phyloP scores from a whole-genome alignment of 2,888 invertebrate genomes.

The Ormyrus thymus region DNA sequence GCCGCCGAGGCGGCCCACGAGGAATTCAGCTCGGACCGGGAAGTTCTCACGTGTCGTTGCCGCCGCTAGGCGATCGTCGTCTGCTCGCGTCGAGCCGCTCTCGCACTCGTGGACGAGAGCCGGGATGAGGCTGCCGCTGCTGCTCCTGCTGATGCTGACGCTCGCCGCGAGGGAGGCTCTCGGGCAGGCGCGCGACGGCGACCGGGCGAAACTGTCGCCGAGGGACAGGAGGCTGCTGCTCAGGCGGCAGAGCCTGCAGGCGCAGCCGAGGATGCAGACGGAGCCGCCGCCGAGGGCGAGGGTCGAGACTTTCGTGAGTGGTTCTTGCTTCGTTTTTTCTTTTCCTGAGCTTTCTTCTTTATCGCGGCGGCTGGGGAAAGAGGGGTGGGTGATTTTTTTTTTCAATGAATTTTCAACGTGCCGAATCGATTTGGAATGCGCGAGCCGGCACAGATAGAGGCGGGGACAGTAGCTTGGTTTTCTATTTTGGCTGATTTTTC shows the following conservation, averaged over 20 bases:
- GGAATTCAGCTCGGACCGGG: conserved; percentile 25
- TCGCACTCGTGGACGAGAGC: neutral
- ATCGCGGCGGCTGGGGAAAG: too few relatives aligned
- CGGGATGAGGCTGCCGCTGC: conserved; percentile 22
- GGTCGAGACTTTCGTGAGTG: conserved; percentile 51
- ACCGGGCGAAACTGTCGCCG: neutral
- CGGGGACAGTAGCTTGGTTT: too few relatives aligned
- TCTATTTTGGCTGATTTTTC: too few relatives aligned
- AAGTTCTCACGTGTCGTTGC: neutral
- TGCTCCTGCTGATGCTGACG: neutral
- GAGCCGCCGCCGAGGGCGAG: neutral
- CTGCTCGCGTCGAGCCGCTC: neutral
- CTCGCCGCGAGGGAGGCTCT: neutral
- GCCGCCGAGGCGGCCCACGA: conserved; percentile 5
- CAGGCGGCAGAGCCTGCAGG: conserved; percentile 2
- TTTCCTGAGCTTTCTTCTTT: too few relatives aligned
- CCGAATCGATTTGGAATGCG: too few relatives aligned
- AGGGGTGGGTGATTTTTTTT: too few relatives aligned
- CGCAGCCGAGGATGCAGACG: neutral
- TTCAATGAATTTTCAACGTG: too few relatives aligned
- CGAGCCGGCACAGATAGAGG: too few relatives aligned
- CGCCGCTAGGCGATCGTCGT: neutral
- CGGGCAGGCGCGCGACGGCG: neutral
- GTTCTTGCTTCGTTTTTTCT: too few relatives aligned
- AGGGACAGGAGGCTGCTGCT: conserved; percentile 25